Evolutionary conservation across 2,113 vertebrate species (phyloP).

Genomic region (Gracilinanus agilis): DNA sequence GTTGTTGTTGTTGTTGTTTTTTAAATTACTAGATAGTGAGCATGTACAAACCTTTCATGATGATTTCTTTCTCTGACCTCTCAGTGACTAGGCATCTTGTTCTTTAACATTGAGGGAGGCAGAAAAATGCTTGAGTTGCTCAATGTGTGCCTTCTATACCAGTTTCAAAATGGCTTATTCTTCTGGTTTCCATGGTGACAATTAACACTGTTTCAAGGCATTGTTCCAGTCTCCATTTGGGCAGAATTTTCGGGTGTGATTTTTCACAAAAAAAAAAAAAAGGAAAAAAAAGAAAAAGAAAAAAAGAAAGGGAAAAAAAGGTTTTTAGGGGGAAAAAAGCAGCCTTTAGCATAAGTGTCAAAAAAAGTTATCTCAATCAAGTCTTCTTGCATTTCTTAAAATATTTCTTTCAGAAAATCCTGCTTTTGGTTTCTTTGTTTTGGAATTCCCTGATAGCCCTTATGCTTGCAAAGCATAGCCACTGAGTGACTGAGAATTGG

Average conservation of each 20-base stretch:
- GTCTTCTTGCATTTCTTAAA: constrained; percentile 77
- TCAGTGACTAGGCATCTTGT: constrained; percentile 92
- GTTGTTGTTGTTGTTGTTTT: constrained; percentile 81
- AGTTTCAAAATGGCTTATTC: constrained; percentile 99
- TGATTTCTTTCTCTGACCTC: constrained; percentile 92
- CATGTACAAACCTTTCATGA: constrained; percentile 88
- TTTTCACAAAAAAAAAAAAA: constrained; percentile 83
- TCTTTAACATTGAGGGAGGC: constrained; percentile 91
- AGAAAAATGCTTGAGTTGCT: constrained; percentile 92
- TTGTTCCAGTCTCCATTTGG: constrained; percentile 93
- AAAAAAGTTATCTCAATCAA: constrained; percentile 87
- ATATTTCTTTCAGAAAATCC: constrained; percentile 74
- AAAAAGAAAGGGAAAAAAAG: constrained; percentile 34
- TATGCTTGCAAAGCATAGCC: constrained; percentile 64
- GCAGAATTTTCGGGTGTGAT: constrained; percentile 90
- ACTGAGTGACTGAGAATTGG: constrained; percentile 63
- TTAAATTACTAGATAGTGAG: constrained; percentile 86
- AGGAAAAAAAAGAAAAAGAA: not conserved
- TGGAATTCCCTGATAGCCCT: constrained; percentile 74
- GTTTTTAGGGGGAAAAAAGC: not conserved
- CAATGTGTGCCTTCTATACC: constrained; percentile 94
- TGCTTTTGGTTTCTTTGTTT: constrained; percentile 79
- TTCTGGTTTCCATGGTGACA: constrained; percentile 97
- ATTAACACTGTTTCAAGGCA: constrained; percentile 97
- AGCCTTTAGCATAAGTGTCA: constrained; percentile 83